Conservation (phyloP, 2,113 vertebrate species). For the Eclectus roratus region DNA sequence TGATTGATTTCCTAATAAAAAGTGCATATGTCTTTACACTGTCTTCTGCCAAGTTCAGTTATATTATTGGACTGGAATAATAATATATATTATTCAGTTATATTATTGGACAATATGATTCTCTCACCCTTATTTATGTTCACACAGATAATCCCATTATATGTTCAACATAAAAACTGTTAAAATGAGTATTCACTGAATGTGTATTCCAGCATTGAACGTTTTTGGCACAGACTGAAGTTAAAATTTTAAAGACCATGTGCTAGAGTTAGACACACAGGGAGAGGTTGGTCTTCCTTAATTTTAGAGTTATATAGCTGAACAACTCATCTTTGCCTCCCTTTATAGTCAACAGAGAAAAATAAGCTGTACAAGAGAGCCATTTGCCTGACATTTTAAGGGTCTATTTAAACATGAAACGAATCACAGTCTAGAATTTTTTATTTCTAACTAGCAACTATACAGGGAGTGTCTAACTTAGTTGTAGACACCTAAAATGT, state of each 20-base stretch:
- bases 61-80: neutral
- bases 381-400: neutral
- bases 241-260: neutral
- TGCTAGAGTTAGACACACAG: neutral
- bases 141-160: neutral
- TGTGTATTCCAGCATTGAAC: neutral
- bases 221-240: neutral
- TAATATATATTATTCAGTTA: neutral
- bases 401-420: neutral
- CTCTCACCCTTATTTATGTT: neutral
- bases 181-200: neutral
- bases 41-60: neutral
- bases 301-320: neutral
- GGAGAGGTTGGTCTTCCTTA: neutral
- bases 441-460: neutral
- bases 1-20: constrained; percentile 56
- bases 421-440: neutral
- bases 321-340: neutral
- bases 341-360: neutral
- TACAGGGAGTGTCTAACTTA: neutral
- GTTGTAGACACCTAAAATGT: neutral
- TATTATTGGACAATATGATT: neutral
- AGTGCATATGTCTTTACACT: neutral
- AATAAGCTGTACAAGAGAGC: neutral
- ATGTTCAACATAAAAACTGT: neutral